Evolutionary conservation across 1,140 invertebrate genomes (phyloP).

Genomic region (Procambarus virginalis): DNA sequence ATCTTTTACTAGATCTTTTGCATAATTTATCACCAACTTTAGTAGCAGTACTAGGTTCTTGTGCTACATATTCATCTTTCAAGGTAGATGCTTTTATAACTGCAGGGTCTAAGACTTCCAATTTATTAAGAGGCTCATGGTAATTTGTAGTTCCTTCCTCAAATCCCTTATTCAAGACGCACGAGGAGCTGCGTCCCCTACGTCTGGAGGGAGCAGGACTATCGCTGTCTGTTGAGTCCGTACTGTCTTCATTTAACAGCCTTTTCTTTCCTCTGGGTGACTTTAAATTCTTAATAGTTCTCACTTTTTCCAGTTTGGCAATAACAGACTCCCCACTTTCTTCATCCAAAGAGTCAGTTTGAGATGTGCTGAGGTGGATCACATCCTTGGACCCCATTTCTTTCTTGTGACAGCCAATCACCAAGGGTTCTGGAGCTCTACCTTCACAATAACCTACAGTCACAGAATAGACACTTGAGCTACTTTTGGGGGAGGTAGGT

Average conservation of each 20-base stretch:
- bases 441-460: neutral
- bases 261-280: neutral
- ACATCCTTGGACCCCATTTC: neutral
- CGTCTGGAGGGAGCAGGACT: slow-evolving; percentile 15
- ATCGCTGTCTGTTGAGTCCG: slow-evolving; percentile 33
- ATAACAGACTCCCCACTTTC: no score
- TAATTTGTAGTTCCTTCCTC: neutral
- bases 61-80: neutral
- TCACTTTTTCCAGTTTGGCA: neutral
- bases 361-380: neutral
- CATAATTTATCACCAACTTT: neutral
- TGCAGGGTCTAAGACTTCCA: neutral
- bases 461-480: neutral
- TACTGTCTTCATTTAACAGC: neutral
- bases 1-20: neutral
- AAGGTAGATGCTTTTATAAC: neutral
- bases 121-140: neutral
- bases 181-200: neutral
- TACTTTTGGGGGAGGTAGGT: neutral
- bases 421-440: neutral
- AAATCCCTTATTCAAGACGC: neutral
- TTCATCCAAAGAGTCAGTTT: slow-evolving; percentile 5
- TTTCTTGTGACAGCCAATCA: neutral
- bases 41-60: neutral
- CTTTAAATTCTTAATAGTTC: neutral